Base-by-base conservation (phyloP, 1,140 invertebrate species). In the Leptopilina boulardi region DNA sequence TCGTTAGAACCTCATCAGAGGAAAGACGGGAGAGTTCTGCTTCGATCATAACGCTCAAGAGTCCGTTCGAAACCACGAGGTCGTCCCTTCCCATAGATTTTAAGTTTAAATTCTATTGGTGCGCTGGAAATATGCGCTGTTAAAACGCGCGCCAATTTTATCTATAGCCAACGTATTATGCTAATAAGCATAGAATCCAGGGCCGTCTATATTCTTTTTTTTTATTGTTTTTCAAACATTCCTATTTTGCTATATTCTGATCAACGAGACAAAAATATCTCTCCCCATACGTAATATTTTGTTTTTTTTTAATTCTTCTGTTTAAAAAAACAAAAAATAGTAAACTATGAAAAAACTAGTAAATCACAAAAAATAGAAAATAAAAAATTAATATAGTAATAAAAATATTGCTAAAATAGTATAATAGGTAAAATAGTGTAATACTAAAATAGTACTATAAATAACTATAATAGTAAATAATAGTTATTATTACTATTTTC, bases 51-150 rank as follows among this genome's bases (percentile, higher is more conserved):
- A 26, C 47, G 19, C 47, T 11, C 18, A 41, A 44, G 70, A 74
- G 47, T 73, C n/a, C 54, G 77, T 74, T n/a, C 23, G 47, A 77
- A 34, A 79, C 51, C 80, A 79, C 81, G 83, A 80, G 81, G 77
- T 84, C 78, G 77, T 78, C 81, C 86, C 87, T 81, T 75, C 80
- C 77, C 77, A 81, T 23, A 41, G 44, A n/a, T 18, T 11, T 47
- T 23, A 15, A 75, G 81, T 91, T 90, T 84, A 85, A 91, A 89
- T 89, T 79, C 77, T 75, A 91, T 91, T 91, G 90, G 90, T 82
- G 90, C 89, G 90, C 88, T 70, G 21, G 1, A 19, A 8, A 66
- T 82, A n/a, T 91, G 90, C 90, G 90, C 90, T 38, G 79, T 74
- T 86, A 85, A 91, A 90, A 77, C 79, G 82, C 82, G 82, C 82